Evolutionary conservation across 2,113 vertebrate species (phyloP).

Genomic region (Pelusios castaneus): DNA sequence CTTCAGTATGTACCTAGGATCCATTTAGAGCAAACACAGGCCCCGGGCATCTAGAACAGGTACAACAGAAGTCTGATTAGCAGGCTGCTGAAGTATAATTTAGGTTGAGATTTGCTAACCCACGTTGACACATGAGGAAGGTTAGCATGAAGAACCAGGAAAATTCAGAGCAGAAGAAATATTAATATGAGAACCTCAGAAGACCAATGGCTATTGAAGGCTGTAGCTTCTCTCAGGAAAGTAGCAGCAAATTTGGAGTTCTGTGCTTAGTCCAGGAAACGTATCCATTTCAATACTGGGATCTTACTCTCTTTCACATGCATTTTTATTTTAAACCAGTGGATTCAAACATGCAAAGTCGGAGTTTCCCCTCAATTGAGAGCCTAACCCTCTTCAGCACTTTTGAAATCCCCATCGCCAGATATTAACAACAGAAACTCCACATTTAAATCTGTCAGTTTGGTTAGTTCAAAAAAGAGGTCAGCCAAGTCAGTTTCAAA

Average conservation of each 20-base stretch:
- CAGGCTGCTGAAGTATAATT: neutral
- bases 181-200: neutral
- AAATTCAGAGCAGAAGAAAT: neutral
- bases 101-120: neutral
- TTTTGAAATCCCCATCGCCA: neutral
- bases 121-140: neutral
- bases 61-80: accelerated
- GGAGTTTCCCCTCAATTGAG: neutral
- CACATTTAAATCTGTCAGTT: neutral
- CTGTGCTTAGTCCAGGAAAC: neutral
- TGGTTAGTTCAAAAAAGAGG: neutral
- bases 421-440: neutral
- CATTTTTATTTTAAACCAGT: neutral
- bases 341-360: neutral
- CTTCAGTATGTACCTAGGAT: neutral
- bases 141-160: neutral
- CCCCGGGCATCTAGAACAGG: neutral
- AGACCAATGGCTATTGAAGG: neutral
- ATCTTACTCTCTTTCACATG: neutral
- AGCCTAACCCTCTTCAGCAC: neutral
- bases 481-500: neutral
- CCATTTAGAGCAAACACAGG: no score
- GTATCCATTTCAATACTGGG: neutral
- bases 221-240: neutral
- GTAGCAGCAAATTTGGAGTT: neutral